Percentiles rank a stretch among this genome's conserved stretches.
phyloP scores from a whole-genome alignment of 2,113 vertebrate genomes.

The Apodemus sylvaticus region DNA sequence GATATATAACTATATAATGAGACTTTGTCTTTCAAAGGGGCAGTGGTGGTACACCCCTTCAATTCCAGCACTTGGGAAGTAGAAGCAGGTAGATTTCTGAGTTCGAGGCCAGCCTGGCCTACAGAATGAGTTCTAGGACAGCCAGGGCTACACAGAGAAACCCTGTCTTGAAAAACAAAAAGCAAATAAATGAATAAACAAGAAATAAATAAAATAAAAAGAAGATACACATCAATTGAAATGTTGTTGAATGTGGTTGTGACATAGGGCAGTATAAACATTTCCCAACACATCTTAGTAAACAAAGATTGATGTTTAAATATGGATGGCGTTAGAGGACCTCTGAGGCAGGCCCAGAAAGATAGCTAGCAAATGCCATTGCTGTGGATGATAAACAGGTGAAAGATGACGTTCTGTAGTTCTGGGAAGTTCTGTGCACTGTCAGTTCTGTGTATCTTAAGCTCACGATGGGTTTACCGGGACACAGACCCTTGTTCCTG shows the following conservation, averaged over 20 bases:
- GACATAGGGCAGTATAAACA: neutral
- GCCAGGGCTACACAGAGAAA: neutral
- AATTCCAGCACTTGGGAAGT: neutral
- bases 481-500: no score
- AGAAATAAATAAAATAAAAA: neutral
- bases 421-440: neutral
- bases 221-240: no score
- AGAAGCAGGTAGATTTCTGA: neutral
- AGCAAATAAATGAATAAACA: neutral
- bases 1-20: neutral
- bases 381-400: neutral
- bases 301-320: no score
- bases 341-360: neutral
- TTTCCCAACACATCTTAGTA: neutral
- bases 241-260: neutral
- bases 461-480: no score
- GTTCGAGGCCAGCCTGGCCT: neutral
- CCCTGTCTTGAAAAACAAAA: neutral
- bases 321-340: neutral
- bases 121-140: neutral
- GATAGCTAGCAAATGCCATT: neutral
- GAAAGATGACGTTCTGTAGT: neutral
- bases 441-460: neutral
- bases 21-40: neutral
- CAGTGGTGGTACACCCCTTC: neutral